These are phyloP conservation scores for Octodon degus DNA, from an alignment of 2,113 vertebrate species.

Conservation along the genomic window DNA sequence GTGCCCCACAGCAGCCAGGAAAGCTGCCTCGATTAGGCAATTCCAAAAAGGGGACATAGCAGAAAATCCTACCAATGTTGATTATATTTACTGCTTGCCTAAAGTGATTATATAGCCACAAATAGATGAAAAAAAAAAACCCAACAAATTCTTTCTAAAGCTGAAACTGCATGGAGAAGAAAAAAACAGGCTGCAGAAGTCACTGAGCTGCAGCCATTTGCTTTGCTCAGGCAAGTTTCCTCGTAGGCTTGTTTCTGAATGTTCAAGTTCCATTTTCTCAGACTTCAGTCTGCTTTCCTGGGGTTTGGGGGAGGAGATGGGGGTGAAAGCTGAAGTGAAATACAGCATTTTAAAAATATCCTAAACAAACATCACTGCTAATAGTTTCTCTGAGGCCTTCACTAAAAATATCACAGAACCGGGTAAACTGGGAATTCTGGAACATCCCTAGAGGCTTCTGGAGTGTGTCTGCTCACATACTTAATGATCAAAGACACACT, in stretches of 20 bases:
- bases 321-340: background rate
- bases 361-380: background rate
- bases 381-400: background rate
- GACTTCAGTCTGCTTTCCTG: background rate
- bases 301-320: too few relatives aligned
- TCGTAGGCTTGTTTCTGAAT: background rate
- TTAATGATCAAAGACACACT: constrained; percentile 43
- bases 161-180: background rate
- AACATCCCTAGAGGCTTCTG: background rate
- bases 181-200: background rate
- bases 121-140: background rate
- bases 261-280: background rate
- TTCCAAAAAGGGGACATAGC: background rate
- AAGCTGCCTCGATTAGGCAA: background rate
- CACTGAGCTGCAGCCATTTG: background rate
- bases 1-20: background rate
- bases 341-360: background rate
- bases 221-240: background rate
- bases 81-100: background rate
- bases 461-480: background rate
- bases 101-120: background rate
- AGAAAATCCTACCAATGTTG: constrained; percentile 1
- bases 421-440: background rate
- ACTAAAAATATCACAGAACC: constrained; percentile 53
- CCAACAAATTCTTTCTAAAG: background rate